A percentile compares a stretch with the other conserved stretches of the same genome.
These are phyloP conservation scores for Antennarius maculatus DNA, from an alignment of 2,797 vertebrate genomes.

Conservation along the genomic window DNA sequence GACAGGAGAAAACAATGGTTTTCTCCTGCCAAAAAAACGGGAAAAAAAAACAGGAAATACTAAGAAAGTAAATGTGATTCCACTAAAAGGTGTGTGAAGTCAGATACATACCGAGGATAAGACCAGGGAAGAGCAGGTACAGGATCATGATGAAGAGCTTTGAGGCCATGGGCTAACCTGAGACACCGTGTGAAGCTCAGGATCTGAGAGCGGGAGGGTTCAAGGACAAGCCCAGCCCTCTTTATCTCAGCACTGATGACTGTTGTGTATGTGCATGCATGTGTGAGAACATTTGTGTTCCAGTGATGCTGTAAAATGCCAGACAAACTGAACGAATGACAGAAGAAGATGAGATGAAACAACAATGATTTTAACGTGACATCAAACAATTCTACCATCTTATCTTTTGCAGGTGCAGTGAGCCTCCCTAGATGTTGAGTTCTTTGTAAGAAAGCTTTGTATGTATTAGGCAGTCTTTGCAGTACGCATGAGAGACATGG, in stretches of 20 bases:
- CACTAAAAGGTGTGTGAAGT: background rate
- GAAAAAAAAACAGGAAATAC: slow-evolving; percentile 42
- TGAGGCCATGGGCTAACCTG: slow-evolving; percentile 8
- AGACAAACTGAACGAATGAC: background rate
- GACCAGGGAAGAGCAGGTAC: slow-evolving; percentile 33
- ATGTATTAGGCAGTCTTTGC: too few relatives aligned
- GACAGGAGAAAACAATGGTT: slow-evolving; percentile 24
- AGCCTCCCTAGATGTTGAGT: too few relatives aligned
- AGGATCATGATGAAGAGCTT: slow-evolving; percentile 45
- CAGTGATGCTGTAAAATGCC: background rate
- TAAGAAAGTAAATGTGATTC: background rate
- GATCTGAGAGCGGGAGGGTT: slow-evolving; percentile 18
- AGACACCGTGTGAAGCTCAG: slow-evolving; percentile 2
- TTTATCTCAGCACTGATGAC: slow-evolving; percentile 28
- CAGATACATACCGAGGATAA: slow-evolving; percentile 42
- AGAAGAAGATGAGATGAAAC: background rate
- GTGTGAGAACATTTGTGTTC: slow-evolving; percentile 6
- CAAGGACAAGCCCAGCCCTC: slow-evolving; percentile 52
- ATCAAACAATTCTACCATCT: too few relatives aligned
- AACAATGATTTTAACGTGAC: too few relatives aligned
- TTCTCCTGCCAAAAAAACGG: too few relatives aligned
- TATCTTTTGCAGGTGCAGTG: too few relatives aligned
- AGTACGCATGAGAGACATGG: too few relatives aligned
- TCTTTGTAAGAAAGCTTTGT: too few relatives aligned
- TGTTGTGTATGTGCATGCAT: background rate